Evolutionary conservation across 2,888 invertebrate genomes (phyloP).

Genomic region (Pterostichus niger): DNA sequence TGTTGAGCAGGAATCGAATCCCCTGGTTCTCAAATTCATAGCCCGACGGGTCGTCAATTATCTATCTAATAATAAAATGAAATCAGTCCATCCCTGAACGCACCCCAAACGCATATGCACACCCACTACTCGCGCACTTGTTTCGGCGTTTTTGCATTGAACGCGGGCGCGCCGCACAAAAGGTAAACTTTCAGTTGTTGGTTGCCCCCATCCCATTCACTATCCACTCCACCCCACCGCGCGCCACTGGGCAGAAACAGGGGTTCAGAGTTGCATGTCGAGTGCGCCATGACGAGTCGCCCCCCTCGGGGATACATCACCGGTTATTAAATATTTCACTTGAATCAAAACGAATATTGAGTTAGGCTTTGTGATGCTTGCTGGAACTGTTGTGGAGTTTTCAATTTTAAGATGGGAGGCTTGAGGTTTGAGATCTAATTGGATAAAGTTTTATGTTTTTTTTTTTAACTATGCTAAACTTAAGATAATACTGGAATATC

Average conservation of each 20-base stretch:
- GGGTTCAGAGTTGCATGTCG: slow-evolving; percentile 17
- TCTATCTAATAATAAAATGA: too few species aligned
- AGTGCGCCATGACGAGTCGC: slow-evolving; percentile 39
- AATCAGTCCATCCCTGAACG: neutral
- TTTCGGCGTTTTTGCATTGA: slow-evolving; percentile 35
- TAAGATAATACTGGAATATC: too few species aligned
- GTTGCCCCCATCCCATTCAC: neutral
- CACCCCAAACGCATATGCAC: neutral
- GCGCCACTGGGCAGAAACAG: slow-evolving; percentile 27
- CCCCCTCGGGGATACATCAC: slow-evolving; percentile 27
- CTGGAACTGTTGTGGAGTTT: neutral
- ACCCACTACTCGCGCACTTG: slow-evolving; percentile 20
- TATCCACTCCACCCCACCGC: neutral
- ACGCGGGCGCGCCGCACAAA: slow-evolving; percentile 5
- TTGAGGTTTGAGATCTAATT: too few species aligned
- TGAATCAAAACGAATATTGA: slow-evolving; percentile 29
- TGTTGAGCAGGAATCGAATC: too few species aligned
- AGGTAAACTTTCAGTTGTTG: slow-evolving; percentile 12
- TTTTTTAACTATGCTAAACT: too few species aligned
- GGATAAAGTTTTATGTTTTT: too few species aligned
- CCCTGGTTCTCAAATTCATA: too few species aligned
- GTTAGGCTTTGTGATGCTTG: slow-evolving; percentile 38
- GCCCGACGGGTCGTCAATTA: too few species aligned
- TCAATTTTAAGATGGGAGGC: neutral
- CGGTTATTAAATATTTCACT: slow-evolving; percentile 48